Conservation (phyloP, 2,888 invertebrate genomes). For the Drosophila mulleri region DNA sequence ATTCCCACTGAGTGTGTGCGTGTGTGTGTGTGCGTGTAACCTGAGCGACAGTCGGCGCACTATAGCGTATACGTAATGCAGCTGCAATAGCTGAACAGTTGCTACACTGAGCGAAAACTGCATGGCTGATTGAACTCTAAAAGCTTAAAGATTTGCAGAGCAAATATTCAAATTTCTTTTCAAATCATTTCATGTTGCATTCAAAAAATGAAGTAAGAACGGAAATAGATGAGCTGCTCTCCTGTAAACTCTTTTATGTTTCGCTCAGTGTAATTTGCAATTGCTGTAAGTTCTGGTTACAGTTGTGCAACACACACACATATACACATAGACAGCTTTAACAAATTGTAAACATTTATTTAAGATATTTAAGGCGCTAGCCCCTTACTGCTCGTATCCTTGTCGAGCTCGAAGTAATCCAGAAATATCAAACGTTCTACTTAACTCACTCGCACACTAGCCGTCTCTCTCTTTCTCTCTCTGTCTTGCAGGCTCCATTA, state of each 20-base stretch:
- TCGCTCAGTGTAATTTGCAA: background rate
- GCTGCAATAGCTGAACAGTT: background rate
- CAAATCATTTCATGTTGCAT: background rate
- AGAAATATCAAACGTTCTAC: slow-evolving; percentile 1
- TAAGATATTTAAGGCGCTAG: slow-evolving; percentile 11
- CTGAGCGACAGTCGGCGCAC: slow-evolving; percentile 15
- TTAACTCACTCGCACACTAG: background rate
- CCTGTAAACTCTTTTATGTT: background rate
- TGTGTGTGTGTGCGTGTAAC: slow-evolving; percentile 27
- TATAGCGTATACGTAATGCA: slow-evolving; percentile 52
- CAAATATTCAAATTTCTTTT: too few relatives aligned
- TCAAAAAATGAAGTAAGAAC: background rate
- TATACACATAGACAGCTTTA: background rate
- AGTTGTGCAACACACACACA: background rate
- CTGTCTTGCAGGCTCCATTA: slow-evolving; percentile 3
- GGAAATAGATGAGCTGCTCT: background rate
- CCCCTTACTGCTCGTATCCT: background rate
- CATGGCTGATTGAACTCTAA: background rate
- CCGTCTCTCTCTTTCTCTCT: background rate
- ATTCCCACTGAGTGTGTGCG: slow-evolving; percentile 3
- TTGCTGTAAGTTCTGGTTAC: slow-evolving; percentile 17
- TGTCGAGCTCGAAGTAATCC: background rate
- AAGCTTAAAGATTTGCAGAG: background rate
- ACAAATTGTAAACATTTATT: slow-evolving; percentile 56
- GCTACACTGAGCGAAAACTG: slow-evolving; percentile 1